A percentile compares a stretch with the other conserved stretches of the same genome.
Evolutionary conservation across 2,113 vertebrate genomes (phyloP).

Genomic region (Monopterus albus): DNA sequence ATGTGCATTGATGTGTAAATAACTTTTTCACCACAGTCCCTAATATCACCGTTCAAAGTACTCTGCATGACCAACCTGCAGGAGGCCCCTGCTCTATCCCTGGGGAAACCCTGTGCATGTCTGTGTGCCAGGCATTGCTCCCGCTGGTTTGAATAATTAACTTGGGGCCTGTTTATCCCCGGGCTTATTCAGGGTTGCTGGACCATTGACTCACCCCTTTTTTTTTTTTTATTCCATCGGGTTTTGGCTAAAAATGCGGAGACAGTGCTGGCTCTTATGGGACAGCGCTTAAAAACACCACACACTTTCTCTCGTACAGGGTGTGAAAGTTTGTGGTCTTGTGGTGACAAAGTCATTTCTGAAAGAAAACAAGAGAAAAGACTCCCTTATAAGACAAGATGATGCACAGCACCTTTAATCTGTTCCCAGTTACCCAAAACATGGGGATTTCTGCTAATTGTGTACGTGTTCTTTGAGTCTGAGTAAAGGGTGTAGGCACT

Average conservation of each 20-base stretch:
- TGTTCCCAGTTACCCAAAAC: conserved; percentile 52
- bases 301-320: conserved; percentile 61
- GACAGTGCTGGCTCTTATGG: conserved; percentile 11
- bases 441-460: conserved; percentile 53
- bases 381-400: conserved; percentile 5
- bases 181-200: conserved; percentile 66
- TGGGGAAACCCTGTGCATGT: conserved; percentile 60
- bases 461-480: background rate
- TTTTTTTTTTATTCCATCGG: conserved; percentile 47
- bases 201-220: conserved; percentile 52
- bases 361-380: conserved; percentile 46
- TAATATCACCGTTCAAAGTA: conserved; percentile 1
- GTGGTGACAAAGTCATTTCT: conserved; percentile 56
- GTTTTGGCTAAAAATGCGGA: conserved; percentile 34
- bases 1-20: background rate
- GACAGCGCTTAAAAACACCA: conserved; percentile 2
- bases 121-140: conserved; percentile 60
- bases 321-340: conserved; percentile 73
- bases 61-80: conserved; percentile 26
- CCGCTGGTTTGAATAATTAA: conserved; percentile 71
- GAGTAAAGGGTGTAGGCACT: background rate
- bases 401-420: conserved; percentile 39
- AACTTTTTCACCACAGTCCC: background rate
- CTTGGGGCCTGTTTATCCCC: conserved; percentile 66
- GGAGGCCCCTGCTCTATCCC: conserved; percentile 46